Percentiles rank a stretch among this genome's conserved stretches.
Evolutionary conservation across 2,113 vertebrate genomes (phyloP).

Genomic region (Excalfactoria chinensis): DNA sequence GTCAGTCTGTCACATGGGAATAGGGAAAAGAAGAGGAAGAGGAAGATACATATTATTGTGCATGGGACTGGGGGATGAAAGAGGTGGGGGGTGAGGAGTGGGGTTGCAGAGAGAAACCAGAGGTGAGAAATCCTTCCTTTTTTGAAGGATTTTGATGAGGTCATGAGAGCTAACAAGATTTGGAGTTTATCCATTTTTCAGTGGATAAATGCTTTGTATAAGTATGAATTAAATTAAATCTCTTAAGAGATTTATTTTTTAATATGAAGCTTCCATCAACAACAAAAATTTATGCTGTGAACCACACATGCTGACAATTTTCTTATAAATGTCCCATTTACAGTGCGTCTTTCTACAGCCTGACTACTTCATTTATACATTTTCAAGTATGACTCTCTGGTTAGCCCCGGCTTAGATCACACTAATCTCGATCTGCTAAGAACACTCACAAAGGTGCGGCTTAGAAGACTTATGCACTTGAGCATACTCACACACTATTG

Average conservation of each 20-base stretch:
- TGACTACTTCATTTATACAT: not conserved
- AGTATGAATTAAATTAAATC: not conserved
- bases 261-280: not conserved
- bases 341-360: not conserved
- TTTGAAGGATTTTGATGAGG: not conserved
- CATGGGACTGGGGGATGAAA: accelerated
- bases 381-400: not conserved
- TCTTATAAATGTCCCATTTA: not conserved
- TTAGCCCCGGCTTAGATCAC: not conserved
- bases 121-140: not conserved
- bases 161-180: not conserved
- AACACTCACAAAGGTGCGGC: accelerated
- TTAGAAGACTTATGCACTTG: not conserved
- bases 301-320: not conserved
- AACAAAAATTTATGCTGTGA: not conserved
- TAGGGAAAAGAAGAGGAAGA: not conserved
- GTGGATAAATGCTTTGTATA: not conserved
- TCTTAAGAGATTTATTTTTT: not conserved
- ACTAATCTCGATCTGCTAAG: not conserved
- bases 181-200: not conserved
- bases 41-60: not conserved
- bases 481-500: not conserved
- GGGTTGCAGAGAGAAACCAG: not conserved
- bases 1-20: not conserved
- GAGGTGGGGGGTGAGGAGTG: too few relatives aligned